Percentiles rank a stretch among this genome's conserved stretches.
Conservation (phyloP, 1,140 invertebrate species). For the Octopus sinensis region DNA sequence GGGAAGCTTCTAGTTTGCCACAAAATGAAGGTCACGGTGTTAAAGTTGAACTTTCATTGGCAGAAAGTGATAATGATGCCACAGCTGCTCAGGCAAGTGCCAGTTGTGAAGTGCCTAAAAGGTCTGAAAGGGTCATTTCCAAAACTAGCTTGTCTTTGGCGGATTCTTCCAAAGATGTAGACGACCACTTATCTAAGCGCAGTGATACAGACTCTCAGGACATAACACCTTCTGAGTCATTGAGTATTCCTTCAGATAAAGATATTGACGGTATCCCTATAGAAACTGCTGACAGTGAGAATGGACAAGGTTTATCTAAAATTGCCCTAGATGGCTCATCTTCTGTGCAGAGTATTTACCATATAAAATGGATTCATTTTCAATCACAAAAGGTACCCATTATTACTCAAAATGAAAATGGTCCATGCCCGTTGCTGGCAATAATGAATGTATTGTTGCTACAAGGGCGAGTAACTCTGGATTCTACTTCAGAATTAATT, state of each 20-base stretch:
- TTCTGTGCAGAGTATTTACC: conserved; percentile 50
- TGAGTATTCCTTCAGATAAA: conserved; percentile 9
- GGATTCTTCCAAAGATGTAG: background rate
- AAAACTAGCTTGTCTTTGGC: background rate
- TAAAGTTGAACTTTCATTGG: too few species aligned
- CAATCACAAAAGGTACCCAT: conserved; percentile 59
- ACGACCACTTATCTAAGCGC: background rate
- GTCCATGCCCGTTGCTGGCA: conserved; percentile 65
- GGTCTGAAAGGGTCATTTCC: background rate
- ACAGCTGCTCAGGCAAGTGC: background rate
- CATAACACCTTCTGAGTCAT: background rate
- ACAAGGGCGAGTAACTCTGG: conserved; percentile 57
- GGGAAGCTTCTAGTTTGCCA: too few species aligned
- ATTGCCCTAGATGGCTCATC: background rate
- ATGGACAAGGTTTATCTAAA: background rate
- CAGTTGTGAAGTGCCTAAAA: conserved; percentile 10
- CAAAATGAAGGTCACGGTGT: too few species aligned
- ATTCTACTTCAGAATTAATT: conserved; percentile 59
- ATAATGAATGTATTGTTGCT: conserved; percentile 65
- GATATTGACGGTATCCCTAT: background rate
- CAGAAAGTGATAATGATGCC: too few species aligned
- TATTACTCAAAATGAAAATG: conserved; percentile 67
- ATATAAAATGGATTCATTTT: conserved; percentile 62
- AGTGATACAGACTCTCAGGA: conserved; percentile 9
- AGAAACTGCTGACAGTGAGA: background rate